A percentile compares a stretch with the other conserved stretches of the same genome.
Conservation (phyloP, 2,113 vertebrate genomes). For the Aegithalos caudatus region DNA sequence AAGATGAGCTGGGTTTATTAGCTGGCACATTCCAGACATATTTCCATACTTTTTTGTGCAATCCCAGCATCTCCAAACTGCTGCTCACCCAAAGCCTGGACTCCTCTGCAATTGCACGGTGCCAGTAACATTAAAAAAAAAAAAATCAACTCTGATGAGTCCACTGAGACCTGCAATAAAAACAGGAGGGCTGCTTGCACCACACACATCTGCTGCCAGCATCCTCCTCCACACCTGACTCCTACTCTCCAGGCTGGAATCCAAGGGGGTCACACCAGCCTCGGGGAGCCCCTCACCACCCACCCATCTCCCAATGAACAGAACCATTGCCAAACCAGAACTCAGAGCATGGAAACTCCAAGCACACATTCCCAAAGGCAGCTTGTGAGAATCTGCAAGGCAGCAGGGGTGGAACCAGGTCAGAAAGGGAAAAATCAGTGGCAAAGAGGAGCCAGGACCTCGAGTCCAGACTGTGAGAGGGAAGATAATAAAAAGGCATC, state of each 20-base stretch:
- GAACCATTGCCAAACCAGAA: not conserved
- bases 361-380: not conserved
- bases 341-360: not conserved
- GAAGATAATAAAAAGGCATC: constrained; percentile 7
- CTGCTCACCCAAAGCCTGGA: not conserved
- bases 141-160: constrained; percentile 13
- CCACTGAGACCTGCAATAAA: constrained; percentile 8
- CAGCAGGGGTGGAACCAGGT: not conserved
- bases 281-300: not conserved
- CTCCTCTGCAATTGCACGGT: not conserved
- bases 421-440: not conserved
- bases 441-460: not conserved
- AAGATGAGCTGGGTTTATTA: not conserved
- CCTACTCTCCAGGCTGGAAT: not conserved
- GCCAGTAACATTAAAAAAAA: not conserved
- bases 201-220: not conserved
- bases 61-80: not conserved
- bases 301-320: not conserved
- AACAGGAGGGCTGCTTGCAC: not conserved
- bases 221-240: not conserved
- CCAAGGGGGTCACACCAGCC: not conserved
- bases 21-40: not conserved
- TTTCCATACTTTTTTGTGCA: not conserved
- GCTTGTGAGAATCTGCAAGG: not conserved
- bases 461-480: not conserved